Conservation (phyloP, 2,888 invertebrate species). For the Drosophila anomalata region DNA sequence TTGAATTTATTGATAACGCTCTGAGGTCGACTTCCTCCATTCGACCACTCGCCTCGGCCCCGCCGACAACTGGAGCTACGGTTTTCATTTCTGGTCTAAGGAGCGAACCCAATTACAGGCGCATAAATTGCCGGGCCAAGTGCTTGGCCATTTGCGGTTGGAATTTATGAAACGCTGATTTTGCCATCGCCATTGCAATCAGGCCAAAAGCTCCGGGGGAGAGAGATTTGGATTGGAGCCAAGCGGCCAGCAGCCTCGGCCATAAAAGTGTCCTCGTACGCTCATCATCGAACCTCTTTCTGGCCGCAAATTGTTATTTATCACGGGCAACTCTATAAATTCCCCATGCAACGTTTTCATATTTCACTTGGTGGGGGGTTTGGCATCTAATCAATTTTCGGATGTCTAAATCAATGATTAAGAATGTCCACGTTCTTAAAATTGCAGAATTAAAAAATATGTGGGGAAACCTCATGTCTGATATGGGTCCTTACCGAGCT, state of each 20-base stretch:
- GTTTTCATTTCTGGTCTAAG: slow-evolving; percentile 39
- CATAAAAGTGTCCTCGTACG: slow-evolving; percentile 66
- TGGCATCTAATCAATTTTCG: slow-evolving; percentile 76
- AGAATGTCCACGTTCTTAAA: slow-evolving; percentile 62
- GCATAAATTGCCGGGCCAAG: slow-evolving; percentile 66
- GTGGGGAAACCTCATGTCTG: slow-evolving; percentile 3
- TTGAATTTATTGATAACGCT: slow-evolving; percentile 83
- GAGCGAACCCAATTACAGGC: slow-evolving; percentile 60
- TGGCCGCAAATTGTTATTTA: slow-evolving; percentile 76
- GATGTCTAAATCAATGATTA: slow-evolving; percentile 81
- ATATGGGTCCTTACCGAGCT: not conserved
- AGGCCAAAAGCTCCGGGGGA: slow-evolving; percentile 48
- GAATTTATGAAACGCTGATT: slow-evolving; percentile 76
- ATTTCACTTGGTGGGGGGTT: slow-evolving; percentile 16
- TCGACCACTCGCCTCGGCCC: slow-evolving; percentile 2
- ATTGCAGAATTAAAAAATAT: slow-evolving; percentile 25
- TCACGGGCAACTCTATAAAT: slow-evolving; percentile 68
- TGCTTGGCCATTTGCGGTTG: slow-evolving; percentile 62
- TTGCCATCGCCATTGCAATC: slow-evolving; percentile 67
- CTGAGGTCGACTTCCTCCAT: slow-evolving; percentile 62
- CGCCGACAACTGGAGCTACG: slow-evolving; percentile 22
- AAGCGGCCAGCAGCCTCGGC: slow-evolving; percentile 12
- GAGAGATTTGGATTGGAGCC: slow-evolving; percentile 11
- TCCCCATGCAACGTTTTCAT: slow-evolving; percentile 37
- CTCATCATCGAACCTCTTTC: slow-evolving; percentile 57